Evolutionary conservation across 2,113 vertebrate genomes (phyloP).

Genomic region (Gulo gulo): DNA sequence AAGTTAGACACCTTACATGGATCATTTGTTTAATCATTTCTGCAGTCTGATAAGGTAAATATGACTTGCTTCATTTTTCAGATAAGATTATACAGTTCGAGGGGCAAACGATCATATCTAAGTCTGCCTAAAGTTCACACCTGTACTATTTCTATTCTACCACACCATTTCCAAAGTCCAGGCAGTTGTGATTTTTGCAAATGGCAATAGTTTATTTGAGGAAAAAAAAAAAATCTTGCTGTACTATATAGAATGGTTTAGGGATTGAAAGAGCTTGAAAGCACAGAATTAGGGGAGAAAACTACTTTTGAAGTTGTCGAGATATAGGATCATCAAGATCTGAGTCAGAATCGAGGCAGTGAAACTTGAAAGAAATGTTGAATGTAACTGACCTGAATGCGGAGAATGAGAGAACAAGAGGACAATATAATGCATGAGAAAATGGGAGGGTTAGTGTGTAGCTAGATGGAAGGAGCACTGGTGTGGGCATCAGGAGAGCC

Average conservation of each 20-base stretch:
- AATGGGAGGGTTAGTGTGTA: neutral
- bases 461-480: neutral
- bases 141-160: neutral
- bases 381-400: neutral
- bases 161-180: neutral
- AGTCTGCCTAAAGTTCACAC: neutral
- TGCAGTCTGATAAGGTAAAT: neutral
- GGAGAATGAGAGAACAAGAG: neutral
- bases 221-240: neutral
- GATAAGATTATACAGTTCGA: neutral
- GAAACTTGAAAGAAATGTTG: neutral
- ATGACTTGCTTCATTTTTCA: neutral
- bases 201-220: neutral
- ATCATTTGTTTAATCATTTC: neutral
- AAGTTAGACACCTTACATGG: neutral
- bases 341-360: neutral
- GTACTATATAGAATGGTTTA: neutral
- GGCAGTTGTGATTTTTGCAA: neutral
- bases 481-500: too few relatives aligned
- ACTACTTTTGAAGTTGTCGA: neutral
- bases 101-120: neutral
- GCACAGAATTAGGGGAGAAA: neutral
- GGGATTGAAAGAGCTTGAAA: neutral
- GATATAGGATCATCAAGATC: neutral
- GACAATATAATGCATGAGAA: neutral